Conservation (phyloP, 2,113 vertebrate species). For the Neolamprologus kungweensis region DNA sequence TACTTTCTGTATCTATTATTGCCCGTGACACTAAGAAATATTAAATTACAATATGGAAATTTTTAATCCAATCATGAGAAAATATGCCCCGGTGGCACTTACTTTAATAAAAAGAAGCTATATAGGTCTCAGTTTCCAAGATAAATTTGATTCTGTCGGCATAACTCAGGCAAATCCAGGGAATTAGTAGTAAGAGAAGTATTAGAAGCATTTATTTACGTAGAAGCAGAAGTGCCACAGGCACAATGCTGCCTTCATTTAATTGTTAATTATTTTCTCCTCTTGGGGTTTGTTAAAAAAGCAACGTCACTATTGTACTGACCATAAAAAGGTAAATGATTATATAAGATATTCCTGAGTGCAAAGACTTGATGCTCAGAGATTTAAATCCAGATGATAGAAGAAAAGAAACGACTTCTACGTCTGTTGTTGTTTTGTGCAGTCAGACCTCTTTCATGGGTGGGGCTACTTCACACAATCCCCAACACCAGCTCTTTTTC, state of each 20-base stretch:
- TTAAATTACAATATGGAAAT: constrained; percentile 4
- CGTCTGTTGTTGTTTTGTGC: neutral
- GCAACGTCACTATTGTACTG: fast-evolving
- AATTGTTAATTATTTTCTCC: neutral
- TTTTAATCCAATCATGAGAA: neutral
- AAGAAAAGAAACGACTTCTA: neutral
- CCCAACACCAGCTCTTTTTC: neutral
- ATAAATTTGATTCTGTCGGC: neutral
- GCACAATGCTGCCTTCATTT: neutral
- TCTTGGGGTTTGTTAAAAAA: neutral
- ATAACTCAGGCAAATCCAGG: neutral
- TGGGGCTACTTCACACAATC: neutral
- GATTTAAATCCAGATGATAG: neutral
- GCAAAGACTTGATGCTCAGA: neutral
- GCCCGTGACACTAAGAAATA: neutral
- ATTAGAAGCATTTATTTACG: neutral
- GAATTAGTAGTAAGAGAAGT: neutral
- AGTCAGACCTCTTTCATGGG: neutral
- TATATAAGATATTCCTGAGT: fast-evolving
- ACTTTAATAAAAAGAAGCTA: neutral
- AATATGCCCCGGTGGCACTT: neutral
- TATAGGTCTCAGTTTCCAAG: neutral
- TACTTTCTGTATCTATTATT: neutral
- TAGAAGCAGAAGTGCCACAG: fast-evolving
- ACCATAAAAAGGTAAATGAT: neutral